Percentiles rank a stretch among this genome's conserved stretches.
phyloP scores from a whole-genome alignment of 2,888 invertebrate species.

The Callinectes sapidus region DNA sequence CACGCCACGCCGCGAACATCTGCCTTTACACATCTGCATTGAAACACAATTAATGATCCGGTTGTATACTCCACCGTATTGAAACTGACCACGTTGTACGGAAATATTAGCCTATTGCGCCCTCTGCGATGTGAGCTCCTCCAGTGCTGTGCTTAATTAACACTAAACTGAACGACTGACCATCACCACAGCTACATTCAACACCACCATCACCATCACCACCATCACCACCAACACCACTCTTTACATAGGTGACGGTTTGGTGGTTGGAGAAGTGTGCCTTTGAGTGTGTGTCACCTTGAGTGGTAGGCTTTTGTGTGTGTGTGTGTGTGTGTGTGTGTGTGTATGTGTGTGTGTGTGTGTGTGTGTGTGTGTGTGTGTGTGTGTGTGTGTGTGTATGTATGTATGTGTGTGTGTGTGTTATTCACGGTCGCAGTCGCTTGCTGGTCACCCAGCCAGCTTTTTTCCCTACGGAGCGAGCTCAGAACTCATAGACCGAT shows the following conservation, averaged over 20 bases:
- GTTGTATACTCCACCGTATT: conserved; percentile 34
- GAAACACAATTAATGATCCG: conserved; percentile 34
- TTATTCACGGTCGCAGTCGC: too few relatives aligned
- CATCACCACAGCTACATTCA: background rate
- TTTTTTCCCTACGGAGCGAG: too few relatives aligned
- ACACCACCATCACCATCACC: conserved; percentile 1
- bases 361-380: too few relatives aligned
- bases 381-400: too few relatives aligned
- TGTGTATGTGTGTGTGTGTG: too few relatives aligned
- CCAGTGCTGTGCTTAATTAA: conserved; percentile 21
- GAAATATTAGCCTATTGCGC: conserved; percentile 36
- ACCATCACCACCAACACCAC: conserved; percentile 14
- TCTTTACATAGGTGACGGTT: conserved; percentile 1
- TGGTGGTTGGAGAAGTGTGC: background rate
- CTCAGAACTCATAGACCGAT: too few relatives aligned
- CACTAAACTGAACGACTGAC: conserved; percentile 24
- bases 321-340: background rate
- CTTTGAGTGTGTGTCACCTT: conserved; percentile 16
- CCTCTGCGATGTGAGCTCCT: conserved; percentile 18
- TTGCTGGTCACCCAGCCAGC: too few relatives aligned
- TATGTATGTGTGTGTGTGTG: too few relatives aligned
- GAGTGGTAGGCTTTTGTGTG: background rate
- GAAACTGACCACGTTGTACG: conserved; percentile 31
- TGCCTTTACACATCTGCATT: conserved; percentile 34
- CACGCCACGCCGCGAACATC: background rate